Evolutionary conservation across 2,888 invertebrate genomes (phyloP), one percentile per base, ranked within the genome.

Genomic region (Chrysina gloriosa): DNA sequence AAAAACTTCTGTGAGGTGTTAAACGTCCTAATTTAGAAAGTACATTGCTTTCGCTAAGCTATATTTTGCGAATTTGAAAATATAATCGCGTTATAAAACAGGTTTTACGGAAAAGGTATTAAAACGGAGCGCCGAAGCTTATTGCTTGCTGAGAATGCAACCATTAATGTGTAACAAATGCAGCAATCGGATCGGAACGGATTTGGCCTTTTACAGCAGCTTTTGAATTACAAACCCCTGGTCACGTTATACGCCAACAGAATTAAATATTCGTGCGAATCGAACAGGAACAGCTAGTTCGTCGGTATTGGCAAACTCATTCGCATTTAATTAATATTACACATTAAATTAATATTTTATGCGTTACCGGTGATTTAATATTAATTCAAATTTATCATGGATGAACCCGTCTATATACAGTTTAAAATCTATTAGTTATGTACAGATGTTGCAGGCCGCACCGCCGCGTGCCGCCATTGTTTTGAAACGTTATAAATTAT

Each of bases 401-500:
- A 23, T 14, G 27, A 25, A 5, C 11, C 14, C 54, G 31, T 54
- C 31, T 34, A 39, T 27, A 56, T 19, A 47, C 31, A 45, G 56
- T 56, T 65, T 54, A 54, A 65, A 65, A 65, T 65, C 56, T 65
- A 65, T 65, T 56, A 65, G 65, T 56, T 29, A 45, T 31, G 65
- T 63, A 63, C 68, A 68, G 68, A 64, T 68, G 68, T 61, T 68
- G 65, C 68, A 25, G 52, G 27, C 14, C 23, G 25, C 25, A 16
- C 42, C 48, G 48, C 25, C 14, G 29, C 54, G 34, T 45, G n/a
- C 39, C 39, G 66, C 31, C 31, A 65, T 65, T 65, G 52, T 63
- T 63, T 63, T 63, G 63, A 67, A 67, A 67, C 48, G 65, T 52
- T 34, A 65, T 68, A 68, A 68, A 68, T 68, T 68, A 58, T 58